These are phyloP conservation scores for Collichthys lucidus DNA, from an alignment of 2,113 vertebrate species.

Conservation along the genomic window DNA sequence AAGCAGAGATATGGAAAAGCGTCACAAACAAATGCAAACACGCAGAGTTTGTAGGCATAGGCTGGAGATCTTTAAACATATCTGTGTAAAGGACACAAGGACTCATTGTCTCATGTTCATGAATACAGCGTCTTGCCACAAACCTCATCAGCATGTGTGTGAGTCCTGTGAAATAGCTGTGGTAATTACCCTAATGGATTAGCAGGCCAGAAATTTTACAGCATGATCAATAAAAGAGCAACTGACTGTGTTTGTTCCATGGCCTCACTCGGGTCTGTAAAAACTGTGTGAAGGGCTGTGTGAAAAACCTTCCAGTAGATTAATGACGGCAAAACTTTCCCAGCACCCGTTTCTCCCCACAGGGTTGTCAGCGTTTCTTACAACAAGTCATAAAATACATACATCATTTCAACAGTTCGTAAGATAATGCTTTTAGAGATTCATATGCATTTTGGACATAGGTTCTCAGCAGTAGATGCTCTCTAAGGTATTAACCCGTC, in stretches of 20 bases:
- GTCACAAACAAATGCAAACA: no score
- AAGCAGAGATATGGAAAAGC: not conserved
- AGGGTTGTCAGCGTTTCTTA: conserved; percentile 26
- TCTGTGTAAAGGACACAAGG: not conserved
- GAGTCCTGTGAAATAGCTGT: not conserved
- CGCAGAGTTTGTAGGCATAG: no score
- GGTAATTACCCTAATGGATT: conserved; percentile 30
- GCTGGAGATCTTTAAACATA: not conserved
- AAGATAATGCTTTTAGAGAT: not conserved
- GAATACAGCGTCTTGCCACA: not conserved
- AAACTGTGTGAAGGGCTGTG: conserved; percentile 19
- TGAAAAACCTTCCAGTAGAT: not conserved
- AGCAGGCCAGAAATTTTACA: not conserved
- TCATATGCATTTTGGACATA: not conserved
- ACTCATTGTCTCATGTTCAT: not conserved
- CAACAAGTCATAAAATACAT: conserved; percentile 3
- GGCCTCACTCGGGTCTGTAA: conserved; percentile 27
- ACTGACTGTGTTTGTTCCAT: conserved; percentile 15
- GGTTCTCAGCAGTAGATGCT: not conserved
- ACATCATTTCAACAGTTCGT: not conserved
- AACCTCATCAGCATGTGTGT: not conserved
- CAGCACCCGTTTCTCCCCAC: not conserved
- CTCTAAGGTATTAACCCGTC: conserved; percentile 4
- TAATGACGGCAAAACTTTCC: conserved; percentile 20
- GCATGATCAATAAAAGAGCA: conserved; percentile 11